Conservation (phyloP, 1,140 invertebrate species). For the Ceratosolen solmsi region DNA sequence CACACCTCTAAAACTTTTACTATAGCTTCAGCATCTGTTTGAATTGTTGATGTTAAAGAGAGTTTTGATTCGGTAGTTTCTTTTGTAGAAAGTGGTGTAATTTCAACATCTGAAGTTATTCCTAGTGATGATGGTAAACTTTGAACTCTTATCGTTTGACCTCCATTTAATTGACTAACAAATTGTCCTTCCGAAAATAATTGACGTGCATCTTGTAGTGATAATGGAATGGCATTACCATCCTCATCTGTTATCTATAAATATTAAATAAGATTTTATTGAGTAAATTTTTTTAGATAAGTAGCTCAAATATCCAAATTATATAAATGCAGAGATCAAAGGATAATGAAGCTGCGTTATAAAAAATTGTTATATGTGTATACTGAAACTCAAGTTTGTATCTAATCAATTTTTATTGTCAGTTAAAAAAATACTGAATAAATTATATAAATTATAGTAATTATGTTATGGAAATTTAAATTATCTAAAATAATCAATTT, state of each 20-base stretch:
- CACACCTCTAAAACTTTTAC: conserved; percentile 64
- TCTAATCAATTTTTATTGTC: neutral
- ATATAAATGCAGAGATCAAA: neutral
- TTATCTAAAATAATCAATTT: too few relatives aligned
- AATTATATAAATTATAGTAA: too few relatives aligned
- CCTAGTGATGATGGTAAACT: neutral
- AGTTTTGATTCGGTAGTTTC: conserved; percentile 6
- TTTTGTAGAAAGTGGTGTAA: neutral
- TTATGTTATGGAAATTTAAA: too few relatives aligned
- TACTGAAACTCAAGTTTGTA: neutral
- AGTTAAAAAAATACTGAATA: neutral
- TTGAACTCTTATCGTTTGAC: conserved; percentile 68
- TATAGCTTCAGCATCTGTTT: conserved; percentile 62
- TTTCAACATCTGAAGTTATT: conserved; percentile 26
- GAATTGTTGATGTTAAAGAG: conserved; percentile 51
- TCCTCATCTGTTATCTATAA: conserved; percentile 78
- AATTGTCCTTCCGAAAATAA: conserved; percentile 73
- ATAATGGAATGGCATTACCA: conserved; percentile 80
- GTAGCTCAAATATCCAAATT: neutral
- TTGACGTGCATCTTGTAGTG: conserved; percentile 78
- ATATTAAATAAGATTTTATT: conserved; percentile 6
- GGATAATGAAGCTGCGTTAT: too few relatives aligned
- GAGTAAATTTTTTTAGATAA: neutral
- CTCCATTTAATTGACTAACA: conserved; percentile 68
- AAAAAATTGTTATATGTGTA: too few relatives aligned